Evolutionary conservation across 2,888 invertebrate species (phyloP), one percentile per base, ranked within the genome.

Genomic region (Chrysolina haemoptera): DNA sequence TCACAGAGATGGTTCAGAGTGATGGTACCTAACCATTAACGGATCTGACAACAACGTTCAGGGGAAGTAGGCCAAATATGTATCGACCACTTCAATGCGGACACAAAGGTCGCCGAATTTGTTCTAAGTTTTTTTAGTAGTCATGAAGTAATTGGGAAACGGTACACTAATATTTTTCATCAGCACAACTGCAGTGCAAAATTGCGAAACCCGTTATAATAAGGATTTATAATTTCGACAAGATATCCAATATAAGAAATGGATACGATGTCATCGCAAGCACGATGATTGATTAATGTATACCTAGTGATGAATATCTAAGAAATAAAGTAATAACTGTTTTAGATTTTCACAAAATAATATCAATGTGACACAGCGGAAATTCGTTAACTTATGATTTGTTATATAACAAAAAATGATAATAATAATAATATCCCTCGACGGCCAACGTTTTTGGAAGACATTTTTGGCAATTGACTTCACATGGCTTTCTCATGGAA

Each of bases 61-160:
- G 64, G 40, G 68, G 65, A 74, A 70, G 68, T 74, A 63, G 74
- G 74, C 71, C 74, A 50, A 48, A 65, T 63, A 70, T 62, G 35
- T 75, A 77, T 77, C 77, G 77, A 77, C 73, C 77, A 62, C 63
- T 69, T 71, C 63, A 65, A 70, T 74, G 76, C 75, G 75, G 73
- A 75, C 66, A 64, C 66, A 70, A 72, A 72, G 75, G 71, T 70
- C 71, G 73, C 75, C 70, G 66, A 72, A 74, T 72, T 77, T 73
- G 62, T 71, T 35, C 69, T 35, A 46, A 27, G 16, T 50, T 66
- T 66, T 46, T 66, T 66, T 50, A 27, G 50, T 50, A 16, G 27
- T 66, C 66, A 66, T 66, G 66, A 50, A 50, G 66, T 50, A 66
- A 59, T 59, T 14, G 18, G 27, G 59, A 35, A 59, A 59, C 59